Evolutionary conservation across 2,113 vertebrate genomes (phyloP).

Genomic region (Gasterosteus nipponicus): DNA sequence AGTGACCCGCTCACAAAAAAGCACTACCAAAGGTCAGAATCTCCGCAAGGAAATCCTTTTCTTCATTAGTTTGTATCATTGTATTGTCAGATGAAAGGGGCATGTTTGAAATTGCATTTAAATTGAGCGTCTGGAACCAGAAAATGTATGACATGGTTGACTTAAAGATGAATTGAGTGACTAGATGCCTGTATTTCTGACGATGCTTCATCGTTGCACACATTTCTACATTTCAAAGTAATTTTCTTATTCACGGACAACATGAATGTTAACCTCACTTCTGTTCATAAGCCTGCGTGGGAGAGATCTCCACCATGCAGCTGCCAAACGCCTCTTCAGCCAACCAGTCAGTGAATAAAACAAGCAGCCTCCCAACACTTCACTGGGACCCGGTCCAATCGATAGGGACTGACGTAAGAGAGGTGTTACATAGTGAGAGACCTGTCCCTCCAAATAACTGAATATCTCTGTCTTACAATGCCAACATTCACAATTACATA

Average conservation of each 20-base stretch:
- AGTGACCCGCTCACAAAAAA: background rate
- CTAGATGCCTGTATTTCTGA: background rate
- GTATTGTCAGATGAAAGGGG: background rate
- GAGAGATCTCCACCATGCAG: constrained; percentile 7
- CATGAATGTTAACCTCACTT: constrained; percentile 6
- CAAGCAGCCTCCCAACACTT: constrained; percentile 38
- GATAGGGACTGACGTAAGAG: constrained; percentile 41
- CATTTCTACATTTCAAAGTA: background rate
- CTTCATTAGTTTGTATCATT: background rate
- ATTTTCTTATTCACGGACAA: background rate
- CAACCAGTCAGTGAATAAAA: constrained; percentile 41
- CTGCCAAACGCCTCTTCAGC: constrained; percentile 37
- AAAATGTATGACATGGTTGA: background rate
- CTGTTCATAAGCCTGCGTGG: constrained; percentile 8
- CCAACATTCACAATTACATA: constrained; percentile 30
- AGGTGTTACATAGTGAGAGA: constrained; percentile 54
- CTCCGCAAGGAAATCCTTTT: background rate
- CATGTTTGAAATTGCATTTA: background rate
- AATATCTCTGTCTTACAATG: constrained; percentile 12
- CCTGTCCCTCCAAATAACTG: constrained; percentile 33
- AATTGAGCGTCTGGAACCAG: background rate
- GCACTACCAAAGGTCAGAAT: background rate
- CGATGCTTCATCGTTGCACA: background rate
- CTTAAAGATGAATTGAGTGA: background rate
- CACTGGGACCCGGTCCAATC: constrained; percentile 54